Evolutionary conservation across 2,797 vertebrate species (phyloP).

Genomic region (Lepus oiostolus): DNA sequence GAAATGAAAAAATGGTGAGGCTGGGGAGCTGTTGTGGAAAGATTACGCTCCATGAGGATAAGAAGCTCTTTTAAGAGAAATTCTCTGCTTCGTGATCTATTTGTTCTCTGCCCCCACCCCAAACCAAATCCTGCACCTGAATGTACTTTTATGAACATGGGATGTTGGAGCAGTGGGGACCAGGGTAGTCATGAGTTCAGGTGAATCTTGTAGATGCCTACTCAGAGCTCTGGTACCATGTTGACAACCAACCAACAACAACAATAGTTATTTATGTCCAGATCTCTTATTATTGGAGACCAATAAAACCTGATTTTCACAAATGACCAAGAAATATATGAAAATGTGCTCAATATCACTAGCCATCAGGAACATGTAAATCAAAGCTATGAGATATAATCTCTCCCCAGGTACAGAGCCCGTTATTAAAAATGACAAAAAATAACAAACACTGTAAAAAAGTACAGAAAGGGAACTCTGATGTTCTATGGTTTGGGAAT

Average conservation of each 20-base stretch:
- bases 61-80: neutral
- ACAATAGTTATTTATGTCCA: neutral
- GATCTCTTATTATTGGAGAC: neutral
- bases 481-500: too few relatives aligned
- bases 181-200: neutral
- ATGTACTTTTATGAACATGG: neutral
- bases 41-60: neutral
- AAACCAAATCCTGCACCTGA: neutral
- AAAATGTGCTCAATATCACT: too few relatives aligned
- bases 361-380: too few relatives aligned
- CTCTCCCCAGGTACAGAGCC: too few relatives aligned
- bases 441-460: too few relatives aligned
- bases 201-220: neutral
- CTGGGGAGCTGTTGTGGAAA: neutral
- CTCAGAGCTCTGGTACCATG: neutral
- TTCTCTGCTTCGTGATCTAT: too few relatives aligned
- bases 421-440: too few relatives aligned
- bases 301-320: neutral
- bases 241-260: neutral
- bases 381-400: too few relatives aligned
- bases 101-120: rapidly evolving
- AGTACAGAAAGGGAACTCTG: too few relatives aligned
- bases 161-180: neutral
- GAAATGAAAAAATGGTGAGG: neutral
- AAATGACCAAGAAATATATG: too few relatives aligned